Conservation (phyloP, 2,113 vertebrate genomes). For the Megalops atlanticus region DNA sequence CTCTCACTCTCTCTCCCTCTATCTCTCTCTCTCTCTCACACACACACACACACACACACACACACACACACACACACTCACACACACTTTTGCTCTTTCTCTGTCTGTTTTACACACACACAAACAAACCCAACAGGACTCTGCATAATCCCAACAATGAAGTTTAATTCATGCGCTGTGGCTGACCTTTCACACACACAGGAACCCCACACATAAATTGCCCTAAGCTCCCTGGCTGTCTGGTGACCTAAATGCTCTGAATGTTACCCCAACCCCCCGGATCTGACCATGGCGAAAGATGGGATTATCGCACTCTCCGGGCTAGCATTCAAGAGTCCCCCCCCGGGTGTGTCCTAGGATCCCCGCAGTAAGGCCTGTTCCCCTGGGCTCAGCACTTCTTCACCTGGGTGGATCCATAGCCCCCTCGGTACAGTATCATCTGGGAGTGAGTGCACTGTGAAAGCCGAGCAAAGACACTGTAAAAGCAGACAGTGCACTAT, state of each 20-base stretch:
- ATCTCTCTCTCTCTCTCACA: not conserved
- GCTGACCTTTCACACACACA: not conserved
- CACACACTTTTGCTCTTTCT: conserved; percentile 5
- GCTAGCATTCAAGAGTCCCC: not conserved
- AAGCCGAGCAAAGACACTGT: no score
- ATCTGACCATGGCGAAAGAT: not conserved
- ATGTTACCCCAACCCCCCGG: not conserved
- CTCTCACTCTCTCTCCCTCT: not conserved
- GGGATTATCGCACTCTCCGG: not conserved
- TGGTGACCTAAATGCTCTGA: not conserved
- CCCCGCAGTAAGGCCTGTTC: not conserved
- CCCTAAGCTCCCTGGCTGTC: not conserved
- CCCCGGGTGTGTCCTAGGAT: not conserved
- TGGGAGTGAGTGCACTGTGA: no score
- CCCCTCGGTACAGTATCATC: not conserved
- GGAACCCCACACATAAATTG: not conserved
- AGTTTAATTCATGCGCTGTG: not conserved
- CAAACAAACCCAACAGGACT: not conserved
- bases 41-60: conserved; percentile 12
- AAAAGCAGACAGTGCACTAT: no score
- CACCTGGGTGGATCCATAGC: not conserved
- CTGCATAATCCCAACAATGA: not conserved
- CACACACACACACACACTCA: conserved; percentile 11
- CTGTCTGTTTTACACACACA: not conserved
- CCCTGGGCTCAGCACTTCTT: no score